Evolutionary conservation across 2,113 vertebrate species (phyloP).

Genomic region (Bagarius yarrelli): DNA sequence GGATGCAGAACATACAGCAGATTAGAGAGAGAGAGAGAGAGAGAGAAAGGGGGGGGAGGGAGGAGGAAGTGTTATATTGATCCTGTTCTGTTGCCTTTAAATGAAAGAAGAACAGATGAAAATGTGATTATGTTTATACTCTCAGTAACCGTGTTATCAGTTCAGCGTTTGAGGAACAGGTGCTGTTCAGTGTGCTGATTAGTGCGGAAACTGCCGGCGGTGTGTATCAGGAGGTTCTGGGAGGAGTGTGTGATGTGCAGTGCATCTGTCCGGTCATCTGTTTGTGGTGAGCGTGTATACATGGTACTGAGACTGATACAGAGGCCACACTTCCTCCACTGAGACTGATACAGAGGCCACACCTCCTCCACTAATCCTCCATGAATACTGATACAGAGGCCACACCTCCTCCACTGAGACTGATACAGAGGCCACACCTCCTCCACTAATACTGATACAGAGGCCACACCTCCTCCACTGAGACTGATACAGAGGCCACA

Average conservation of each 20-base stretch:
- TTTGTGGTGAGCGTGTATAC: background rate
- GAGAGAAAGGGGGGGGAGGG: background rate
- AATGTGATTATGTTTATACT: background rate
- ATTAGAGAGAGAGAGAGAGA: background rate
- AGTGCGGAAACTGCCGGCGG: background rate
- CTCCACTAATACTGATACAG: background rate
- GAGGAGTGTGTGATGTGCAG: background rate
- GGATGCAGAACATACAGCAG: background rate
- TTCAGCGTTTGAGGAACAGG: background rate
- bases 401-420: background rate
- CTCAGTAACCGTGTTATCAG: background rate
- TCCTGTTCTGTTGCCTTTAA: background rate
- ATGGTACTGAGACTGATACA: background rate
- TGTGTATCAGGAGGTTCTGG: background rate
- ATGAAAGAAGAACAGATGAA: background rate
- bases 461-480: no score
- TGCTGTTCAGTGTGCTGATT: background rate
- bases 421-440: background rate
- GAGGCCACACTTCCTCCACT: background rate
- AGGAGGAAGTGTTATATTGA: background rate
- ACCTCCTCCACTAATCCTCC: no score
- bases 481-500: background rate
- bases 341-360: background rate
- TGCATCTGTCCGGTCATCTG: background rate
- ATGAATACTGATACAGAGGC: no score